Evolutionary conservation across 2,797 vertebrate genomes (phyloP).

Genomic region (Trichosurus vulpecula): DNA sequence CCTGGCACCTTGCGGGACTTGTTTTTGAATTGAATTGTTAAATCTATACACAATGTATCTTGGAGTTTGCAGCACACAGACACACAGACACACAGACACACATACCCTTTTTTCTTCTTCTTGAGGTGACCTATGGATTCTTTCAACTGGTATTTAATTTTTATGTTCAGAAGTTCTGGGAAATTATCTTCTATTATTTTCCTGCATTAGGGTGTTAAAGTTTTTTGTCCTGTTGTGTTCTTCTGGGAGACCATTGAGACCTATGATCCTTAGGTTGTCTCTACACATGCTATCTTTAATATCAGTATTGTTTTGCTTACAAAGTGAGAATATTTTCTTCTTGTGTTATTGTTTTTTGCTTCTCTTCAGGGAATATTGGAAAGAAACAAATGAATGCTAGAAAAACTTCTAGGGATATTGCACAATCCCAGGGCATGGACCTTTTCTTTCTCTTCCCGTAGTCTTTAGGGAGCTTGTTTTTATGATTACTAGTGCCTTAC

Average conservation of each 20-base stretch:
- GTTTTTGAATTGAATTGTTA: neutral
- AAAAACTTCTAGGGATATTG: neutral
- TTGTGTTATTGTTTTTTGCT: neutral
- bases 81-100: too few relatives aligned
- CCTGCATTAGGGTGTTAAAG: neutral
- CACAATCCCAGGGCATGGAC: neutral
- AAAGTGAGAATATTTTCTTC: neutral
- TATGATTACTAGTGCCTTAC: neutral
- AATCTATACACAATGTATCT: neutral
- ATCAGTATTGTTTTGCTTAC: neutral
- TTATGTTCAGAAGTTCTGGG: neutral
- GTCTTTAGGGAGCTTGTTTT: neutral
- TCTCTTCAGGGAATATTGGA: neutral
- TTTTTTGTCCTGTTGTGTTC: neutral
- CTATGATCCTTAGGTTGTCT: neutral
- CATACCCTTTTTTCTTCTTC: neutral
- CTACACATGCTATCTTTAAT: neutral
- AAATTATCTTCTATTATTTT: neutral
- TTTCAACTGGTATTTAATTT: neutral
- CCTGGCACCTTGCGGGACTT: neutral
- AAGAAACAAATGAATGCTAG: neutral
- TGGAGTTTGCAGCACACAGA: neutral
- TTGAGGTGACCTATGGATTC: neutral
- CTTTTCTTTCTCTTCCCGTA: neutral
- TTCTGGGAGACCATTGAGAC: neutral